A percentile compares a stretch with the other conserved stretches of the same genome.
These are phyloP conservation scores for Agrotis ipsilon DNA, from an alignment of 2,888 invertebrate species.

Conservation along the genomic window DNA sequence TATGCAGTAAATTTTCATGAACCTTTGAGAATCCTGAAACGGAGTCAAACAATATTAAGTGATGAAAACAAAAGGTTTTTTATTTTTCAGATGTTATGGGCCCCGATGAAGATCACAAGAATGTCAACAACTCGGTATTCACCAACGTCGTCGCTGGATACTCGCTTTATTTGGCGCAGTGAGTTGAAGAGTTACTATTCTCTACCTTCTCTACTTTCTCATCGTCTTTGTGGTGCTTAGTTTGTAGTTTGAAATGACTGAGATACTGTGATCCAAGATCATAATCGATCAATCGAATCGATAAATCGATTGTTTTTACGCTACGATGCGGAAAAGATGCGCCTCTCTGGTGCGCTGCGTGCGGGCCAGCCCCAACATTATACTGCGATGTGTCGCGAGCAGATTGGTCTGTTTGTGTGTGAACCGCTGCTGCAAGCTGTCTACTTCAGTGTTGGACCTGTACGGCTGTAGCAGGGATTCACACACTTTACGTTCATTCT, in stretches of 20 bases:
- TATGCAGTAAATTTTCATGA: not conserved
- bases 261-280: not conserved
- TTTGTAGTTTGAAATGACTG: not conserved
- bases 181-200: constrained; percentile 62
- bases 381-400: too few relatives aligned
- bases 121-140: constrained; percentile 91
- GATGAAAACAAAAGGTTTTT: not conserved
- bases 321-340: too few relatives aligned
- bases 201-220: not conserved
- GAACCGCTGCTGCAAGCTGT: too few relatives aligned
- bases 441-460: too few relatives aligned
- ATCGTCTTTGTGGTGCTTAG: too few relatives aligned
- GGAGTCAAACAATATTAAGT: not conserved
- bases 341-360: too few relatives aligned
- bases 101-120: constrained; percentile 92
- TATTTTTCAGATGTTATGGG: constrained; percentile 91
- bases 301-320: too few relatives aligned
- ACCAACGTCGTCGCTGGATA: constrained; percentile 92
- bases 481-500: too few relatives aligned
- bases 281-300: too few relatives aligned
- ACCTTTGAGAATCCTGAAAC: not conserved
- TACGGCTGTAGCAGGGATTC: too few relatives aligned
- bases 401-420: too few relatives aligned
- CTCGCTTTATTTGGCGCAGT: constrained; percentile 91
- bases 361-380: too few relatives aligned